Percentiles rank a stretch among this genome's conserved stretches.
These are phyloP conservation scores for Mormyrus hasselquistii DNA, from an alignment of 2,797 vertebrate species.

Conservation along the genomic window DNA sequence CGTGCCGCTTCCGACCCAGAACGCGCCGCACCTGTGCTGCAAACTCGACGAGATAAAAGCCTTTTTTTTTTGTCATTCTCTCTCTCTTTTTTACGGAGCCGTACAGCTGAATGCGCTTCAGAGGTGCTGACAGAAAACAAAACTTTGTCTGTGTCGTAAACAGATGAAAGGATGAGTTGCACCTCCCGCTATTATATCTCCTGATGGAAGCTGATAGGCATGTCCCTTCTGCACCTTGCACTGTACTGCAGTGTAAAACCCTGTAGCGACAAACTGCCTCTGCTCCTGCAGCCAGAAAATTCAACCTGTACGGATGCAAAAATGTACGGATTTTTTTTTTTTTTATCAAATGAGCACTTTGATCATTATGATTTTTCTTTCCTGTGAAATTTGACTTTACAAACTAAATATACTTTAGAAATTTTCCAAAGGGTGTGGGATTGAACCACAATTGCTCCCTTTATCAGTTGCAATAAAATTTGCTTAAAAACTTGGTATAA, in stretches of 20 bases:
- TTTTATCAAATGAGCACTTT: not conserved
- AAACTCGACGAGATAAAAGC: not conserved
- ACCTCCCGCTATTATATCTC: not conserved
- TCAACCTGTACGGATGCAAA: not conserved
- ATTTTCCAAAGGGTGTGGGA: not conserved
- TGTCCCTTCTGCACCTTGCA: not conserved
- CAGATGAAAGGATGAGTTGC: not conserved
- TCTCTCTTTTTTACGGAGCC: not conserved
- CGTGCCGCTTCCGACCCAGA: not conserved
- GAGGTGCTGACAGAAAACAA: constrained; percentile 5
- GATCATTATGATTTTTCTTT: not conserved
- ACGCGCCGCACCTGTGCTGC: not conserved
- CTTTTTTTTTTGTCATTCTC: not conserved
- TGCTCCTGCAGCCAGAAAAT: not conserved
- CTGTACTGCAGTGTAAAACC: not conserved
- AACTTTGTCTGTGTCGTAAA: not conserved
- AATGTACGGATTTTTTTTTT: not conserved
- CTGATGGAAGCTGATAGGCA: not conserved
- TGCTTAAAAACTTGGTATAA: not conserved
- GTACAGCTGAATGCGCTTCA: not conserved
- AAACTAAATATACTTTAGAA: not conserved
- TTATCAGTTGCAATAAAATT: not conserved
- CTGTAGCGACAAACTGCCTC: not conserved
- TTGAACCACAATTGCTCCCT: not conserved
- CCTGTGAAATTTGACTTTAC: not conserved